Evolutionary conservation across 2,113 vertebrate species (phyloP), one percentile per base, ranked within the genome.

Genomic region (Callionymus lyra): DNA sequence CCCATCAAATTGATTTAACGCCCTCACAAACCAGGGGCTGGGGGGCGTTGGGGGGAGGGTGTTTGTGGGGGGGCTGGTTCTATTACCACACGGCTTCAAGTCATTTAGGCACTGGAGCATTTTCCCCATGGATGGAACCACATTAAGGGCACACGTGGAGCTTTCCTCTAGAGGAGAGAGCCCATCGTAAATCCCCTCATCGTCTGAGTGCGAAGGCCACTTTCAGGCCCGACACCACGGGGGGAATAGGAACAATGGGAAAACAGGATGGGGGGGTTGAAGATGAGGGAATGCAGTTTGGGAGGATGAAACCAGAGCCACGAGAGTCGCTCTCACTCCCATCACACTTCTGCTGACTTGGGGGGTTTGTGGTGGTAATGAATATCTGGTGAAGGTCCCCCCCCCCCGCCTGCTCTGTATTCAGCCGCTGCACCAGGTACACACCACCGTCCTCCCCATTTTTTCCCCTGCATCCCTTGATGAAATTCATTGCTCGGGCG

Each of bases 271-370:
- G 34, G 21, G 37, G 44, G 16, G 38, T 36, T 14, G 3, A 33
- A 48, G 31, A 47, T 53, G 38, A 42, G 40, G 54, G 66, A 63
- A 63, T 47, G 42, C n/a, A 31, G 48, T 63, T 53, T 12, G n/a
- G 40, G 44, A 68, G 70, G 63, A 55, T 63, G 64, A 71, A 79
- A 69, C 58, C 42, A 47, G 65, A 72, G 50, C 53, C 51, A 51
- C 16, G 53, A 41, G 60, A 65, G 59, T 65, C 35, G 51, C 31
- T 13, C 68, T 67, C 53, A 45, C 41, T 63, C 53, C 36, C 47
- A 45, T 59, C 62, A 32, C 47, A 50, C 38, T 70, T 75, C 53
- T 66, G 80, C 75, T 77, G 70, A 80, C 68, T 58, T 53, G 55
- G 53, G 49, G n/a, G 17, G 38, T 61, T 66, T 68, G 64, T 48